Conservation (phyloP, 2,113 vertebrate genomes). For the Hydrolagus affinis region DNA sequence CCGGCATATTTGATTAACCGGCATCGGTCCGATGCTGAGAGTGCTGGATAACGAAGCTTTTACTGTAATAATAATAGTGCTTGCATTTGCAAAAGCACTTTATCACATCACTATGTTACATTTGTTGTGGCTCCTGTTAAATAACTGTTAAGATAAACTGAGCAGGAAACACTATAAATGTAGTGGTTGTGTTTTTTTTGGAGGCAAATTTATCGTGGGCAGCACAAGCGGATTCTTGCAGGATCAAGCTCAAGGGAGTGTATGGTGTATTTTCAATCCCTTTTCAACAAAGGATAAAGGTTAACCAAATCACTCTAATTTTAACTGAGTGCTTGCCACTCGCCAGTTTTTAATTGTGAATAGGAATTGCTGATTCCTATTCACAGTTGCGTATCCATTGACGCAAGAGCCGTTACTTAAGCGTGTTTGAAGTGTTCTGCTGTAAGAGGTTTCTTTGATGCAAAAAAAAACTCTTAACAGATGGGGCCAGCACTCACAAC, state of each 20-base stretch:
- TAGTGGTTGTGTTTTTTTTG: background rate
- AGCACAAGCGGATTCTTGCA: background rate
- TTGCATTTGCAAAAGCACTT: no score
- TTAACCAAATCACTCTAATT: background rate
- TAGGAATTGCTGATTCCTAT: background rate
- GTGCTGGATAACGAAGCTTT: no score
- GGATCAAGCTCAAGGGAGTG: background rate
- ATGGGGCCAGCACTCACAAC: conserved; percentile 7
- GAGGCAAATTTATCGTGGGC: background rate
- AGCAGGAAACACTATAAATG: no score
- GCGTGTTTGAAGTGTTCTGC: background rate
- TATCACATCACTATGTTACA: no score
- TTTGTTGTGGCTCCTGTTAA: no score
- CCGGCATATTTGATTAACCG: no score
- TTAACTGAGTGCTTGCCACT: background rate
- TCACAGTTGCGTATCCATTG: background rate
- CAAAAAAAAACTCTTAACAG: background rate
- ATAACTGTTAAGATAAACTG: no score
- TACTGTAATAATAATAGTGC: no score
- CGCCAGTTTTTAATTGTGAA: background rate
- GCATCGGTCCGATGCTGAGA: no score
- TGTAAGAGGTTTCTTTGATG: background rate
- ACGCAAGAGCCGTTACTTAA: background rate
- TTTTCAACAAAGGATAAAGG: no score
- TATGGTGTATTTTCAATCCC: background rate